These are phyloP conservation scores for Epizoanthus illoricatus DNA, from an alignment of 92 coral and sea anemone species.

Conservation along the genomic window DNA sequence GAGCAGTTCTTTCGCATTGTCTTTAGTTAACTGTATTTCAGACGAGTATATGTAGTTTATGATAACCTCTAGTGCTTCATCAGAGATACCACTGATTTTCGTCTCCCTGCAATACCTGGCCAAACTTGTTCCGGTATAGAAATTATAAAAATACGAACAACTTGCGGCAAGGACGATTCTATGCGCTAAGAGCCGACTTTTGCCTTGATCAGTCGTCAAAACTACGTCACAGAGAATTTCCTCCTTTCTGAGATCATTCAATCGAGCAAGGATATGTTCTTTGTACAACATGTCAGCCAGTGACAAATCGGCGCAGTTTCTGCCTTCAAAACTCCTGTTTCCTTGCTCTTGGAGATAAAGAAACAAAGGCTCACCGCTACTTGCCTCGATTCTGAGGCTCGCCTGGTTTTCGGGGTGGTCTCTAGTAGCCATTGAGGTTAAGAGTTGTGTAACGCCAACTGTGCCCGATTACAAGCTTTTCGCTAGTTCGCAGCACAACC, in stretches of 20 bases:
- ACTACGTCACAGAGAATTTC: constrained; percentile 82
- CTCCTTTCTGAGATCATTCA: constrained; percentile 73
- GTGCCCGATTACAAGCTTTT: not conserved
- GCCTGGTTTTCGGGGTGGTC: not conserved
- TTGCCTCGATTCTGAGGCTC: not conserved
- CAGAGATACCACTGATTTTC: constrained; percentile 63
- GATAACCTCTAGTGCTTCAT: constrained; percentile 49
- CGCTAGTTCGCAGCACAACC: not conserved
- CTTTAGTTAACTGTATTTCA: constrained; percentile 55
- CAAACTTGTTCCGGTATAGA: constrained; percentile 68
- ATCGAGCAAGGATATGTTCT: constrained; percentile 35
- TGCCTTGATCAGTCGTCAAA: constrained; percentile 69
- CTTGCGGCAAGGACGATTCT: constrained; percentile 85
- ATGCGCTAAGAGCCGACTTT: constrained; percentile 73
- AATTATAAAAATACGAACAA: constrained; percentile 78
- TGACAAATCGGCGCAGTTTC: not conserved
- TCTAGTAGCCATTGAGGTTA: not conserved
- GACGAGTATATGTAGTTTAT: constrained; percentile 80
- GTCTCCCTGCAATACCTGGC: constrained; percentile 70
- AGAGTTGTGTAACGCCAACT: not conserved
- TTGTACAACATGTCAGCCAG: constrained; percentile 27
- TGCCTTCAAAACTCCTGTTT: constrained; percentile 14
- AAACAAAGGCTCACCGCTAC: not conserved
- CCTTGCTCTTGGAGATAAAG: not conserved
- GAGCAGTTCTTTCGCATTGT: constrained; percentile 68